Evolutionary conservation across 2,888 invertebrate species (phyloP).

Genomic region (Pammene fasciana): DNA sequence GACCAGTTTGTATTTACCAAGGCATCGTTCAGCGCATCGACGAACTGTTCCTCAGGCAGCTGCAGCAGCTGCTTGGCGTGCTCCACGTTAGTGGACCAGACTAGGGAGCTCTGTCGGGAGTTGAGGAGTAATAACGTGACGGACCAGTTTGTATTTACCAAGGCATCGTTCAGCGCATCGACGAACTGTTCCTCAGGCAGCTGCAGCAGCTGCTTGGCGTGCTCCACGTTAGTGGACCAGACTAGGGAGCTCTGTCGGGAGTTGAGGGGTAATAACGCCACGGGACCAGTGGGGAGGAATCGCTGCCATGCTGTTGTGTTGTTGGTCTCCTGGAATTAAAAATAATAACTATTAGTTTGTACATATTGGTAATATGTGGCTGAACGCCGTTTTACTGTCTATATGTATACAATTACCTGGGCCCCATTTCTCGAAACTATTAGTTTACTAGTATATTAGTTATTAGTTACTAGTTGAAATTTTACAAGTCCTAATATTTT

Average conservation of each 20-base stretch:
- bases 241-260: slow-evolving; percentile 93
- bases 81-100: slow-evolving; percentile 93
- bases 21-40: slow-evolving; percentile 93
- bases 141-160: slow-evolving; percentile 79
- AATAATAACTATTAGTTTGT: background rate
- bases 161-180: slow-evolving; percentile 92
- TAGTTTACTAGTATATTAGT: no score
- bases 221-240: slow-evolving; percentile 92
- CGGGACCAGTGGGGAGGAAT: slow-evolving; percentile 95
- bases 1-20: slow-evolving; percentile 80
- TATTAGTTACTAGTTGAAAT: no score
- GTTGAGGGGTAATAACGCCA: slow-evolving; percentile 95
- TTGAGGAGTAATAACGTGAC: no score
- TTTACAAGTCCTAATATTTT: no score
- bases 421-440: no score
- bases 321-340: slow-evolving; percentile 82
- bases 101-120: slow-evolving; percentile 82
- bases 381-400: no score
- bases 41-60: slow-evolving; percentile 90
- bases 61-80: slow-evolving; percentile 89
- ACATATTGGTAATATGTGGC: no score
- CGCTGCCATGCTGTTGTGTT: slow-evolving; percentile 98
- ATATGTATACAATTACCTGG: no score
- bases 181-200: slow-evolving; percentile 92
- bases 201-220: slow-evolving; percentile 88